Percentiles rank a stretch among this genome's conserved stretches.
Evolutionary conservation across 2,888 invertebrate genomes (phyloP).

Genomic region (Nomada lathburiana): DNA sequence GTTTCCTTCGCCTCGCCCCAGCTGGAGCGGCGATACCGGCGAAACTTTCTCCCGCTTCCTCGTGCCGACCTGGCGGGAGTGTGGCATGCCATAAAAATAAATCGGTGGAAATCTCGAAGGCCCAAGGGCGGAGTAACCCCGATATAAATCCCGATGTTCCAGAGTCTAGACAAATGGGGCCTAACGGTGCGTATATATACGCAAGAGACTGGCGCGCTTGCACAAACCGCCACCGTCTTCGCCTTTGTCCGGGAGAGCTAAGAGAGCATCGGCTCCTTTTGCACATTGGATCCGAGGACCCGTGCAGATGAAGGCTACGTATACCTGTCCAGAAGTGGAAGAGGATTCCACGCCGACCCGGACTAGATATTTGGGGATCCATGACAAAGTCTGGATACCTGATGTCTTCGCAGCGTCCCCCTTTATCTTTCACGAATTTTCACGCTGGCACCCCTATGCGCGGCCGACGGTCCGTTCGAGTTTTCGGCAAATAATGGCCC

Average conservation of each 20-base stretch:
- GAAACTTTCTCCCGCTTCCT: constrained; percentile 49
- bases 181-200: constrained; percentile 74
- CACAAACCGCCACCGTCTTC: constrained; percentile 53
- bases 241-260: constrained; percentile 68
- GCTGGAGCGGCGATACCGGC: constrained; percentile 13
- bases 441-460: constrained; percentile 4
- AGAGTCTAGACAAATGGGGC: constrained; percentile 77
- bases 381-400: constrained; percentile 44
- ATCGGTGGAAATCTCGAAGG: constrained; percentile 54
- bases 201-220: constrained; percentile 44
- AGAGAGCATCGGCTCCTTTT: constrained; percentile 54
- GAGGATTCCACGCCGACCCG: constrained; percentile 41
- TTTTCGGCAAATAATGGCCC: constrained; percentile 73
- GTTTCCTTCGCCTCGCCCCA: constrained; percentile 47
- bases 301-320: constrained; percentile 53
- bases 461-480: constrained; percentile 52
- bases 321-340: constrained; percentile 56
- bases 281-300: constrained; percentile 61
- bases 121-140: constrained; percentile 63
- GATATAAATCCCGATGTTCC: constrained; percentile 70
- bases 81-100: constrained; percentile 56
- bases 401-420: constrained; percentile 45
- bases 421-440: constrained; percentile 48
- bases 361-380: constrained; percentile 24
- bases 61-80: constrained; percentile 11